Percentiles rank a stretch among this genome's conserved stretches.
phyloP scores from a whole-genome alignment of 2,888 invertebrate species.

The Gastrophysa polygoni region DNA sequence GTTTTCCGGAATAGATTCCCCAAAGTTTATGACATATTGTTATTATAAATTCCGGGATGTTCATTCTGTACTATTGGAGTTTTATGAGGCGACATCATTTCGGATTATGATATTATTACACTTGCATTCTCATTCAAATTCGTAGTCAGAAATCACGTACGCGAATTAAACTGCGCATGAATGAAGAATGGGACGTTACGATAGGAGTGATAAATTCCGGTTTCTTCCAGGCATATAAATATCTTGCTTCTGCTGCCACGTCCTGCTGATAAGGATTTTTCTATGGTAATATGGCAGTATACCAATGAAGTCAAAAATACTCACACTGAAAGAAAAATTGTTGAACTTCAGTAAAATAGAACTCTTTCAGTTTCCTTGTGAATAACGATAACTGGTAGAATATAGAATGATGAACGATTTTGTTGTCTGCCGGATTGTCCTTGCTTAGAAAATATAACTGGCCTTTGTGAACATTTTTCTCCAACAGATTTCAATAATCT shows the following conservation, averaged over 20 bases:
- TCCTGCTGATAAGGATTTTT: background rate
- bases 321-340: no score
- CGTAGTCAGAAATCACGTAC: background rate
- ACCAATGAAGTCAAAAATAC: no score
- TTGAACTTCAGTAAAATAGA: no score
- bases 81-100: slow-evolving; percentile 26
- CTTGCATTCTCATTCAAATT: background rate
- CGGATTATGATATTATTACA: slow-evolving; percentile 13
- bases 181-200: background rate
- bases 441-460: no score
- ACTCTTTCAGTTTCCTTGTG: no score
- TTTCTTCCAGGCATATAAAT: background rate
- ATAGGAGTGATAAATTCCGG: background rate
- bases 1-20: slow-evolving; percentile 27
- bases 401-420: no score
- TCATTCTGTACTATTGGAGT: slow-evolving; percentile 37
- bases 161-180: background rate
- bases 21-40: slow-evolving; percentile 38
- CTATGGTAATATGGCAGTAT: no score
- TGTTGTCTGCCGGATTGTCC: no score
- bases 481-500: no score
- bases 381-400: no score
- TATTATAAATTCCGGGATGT: slow-evolving; percentile 39
- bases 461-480: no score
- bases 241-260: background rate